phyloP scores from a whole-genome alignment of 2,797 vertebrate species.

The Syncerus caffer region DNA sequence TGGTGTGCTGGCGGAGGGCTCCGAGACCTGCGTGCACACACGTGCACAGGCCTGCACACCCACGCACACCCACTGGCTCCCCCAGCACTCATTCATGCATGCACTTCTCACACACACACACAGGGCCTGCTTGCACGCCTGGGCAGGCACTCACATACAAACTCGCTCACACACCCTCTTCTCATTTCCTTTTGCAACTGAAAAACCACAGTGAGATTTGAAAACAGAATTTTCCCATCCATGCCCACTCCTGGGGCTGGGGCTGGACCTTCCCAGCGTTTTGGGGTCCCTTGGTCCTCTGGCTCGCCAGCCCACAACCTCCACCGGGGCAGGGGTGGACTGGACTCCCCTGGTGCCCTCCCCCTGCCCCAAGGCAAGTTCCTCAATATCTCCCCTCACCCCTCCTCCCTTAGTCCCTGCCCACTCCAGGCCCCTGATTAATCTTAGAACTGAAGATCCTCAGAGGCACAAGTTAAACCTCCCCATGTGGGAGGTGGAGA shows the following conservation, averaged over 20 bases:
- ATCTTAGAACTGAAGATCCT: not conserved
- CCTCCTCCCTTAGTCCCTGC: not conserved
- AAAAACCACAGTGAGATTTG: slow-evolving; percentile 75
- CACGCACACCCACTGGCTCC: not conserved
- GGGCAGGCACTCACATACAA: not conserved
- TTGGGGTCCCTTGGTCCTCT: not conserved
- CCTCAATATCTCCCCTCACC: not conserved
- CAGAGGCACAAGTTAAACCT: not conserved
- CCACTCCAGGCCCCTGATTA: not conserved
- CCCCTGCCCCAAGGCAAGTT: not conserved
- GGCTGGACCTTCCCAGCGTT: not conserved
- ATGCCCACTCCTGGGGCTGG: not conserved
- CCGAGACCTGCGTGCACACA: not conserved
- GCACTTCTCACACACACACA: not conserved
- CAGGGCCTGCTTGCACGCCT: too few relatives aligned
- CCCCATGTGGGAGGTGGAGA: not conserved
- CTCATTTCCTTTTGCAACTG: slow-evolving; percentile 79
- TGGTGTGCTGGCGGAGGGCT: not conserved
- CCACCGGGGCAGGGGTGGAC: not conserved
- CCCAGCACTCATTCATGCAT: not conserved
- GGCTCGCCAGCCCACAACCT: not conserved
- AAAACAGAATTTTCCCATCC: slow-evolving; percentile 16
- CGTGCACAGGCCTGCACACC: not conserved
- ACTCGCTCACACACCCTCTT: not conserved
- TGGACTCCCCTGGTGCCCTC: not conserved